These are phyloP conservation scores for Syngnathoides biaculeatus DNA, from an alignment of 2,113 vertebrate species.

Conservation along the genomic window DNA sequence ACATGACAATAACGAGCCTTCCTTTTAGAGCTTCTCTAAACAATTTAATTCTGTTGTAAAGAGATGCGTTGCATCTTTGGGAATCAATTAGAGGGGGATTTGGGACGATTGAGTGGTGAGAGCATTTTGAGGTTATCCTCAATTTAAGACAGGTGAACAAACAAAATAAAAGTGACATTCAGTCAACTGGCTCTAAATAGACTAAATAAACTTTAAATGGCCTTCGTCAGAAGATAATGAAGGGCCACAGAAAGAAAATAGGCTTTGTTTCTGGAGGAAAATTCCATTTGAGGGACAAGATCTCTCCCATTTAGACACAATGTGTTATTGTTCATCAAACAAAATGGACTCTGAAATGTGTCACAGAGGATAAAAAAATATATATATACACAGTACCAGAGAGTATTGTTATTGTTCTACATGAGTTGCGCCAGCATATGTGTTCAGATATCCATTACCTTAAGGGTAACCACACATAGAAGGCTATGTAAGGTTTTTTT, in stretches of 20 bases:
- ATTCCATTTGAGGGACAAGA: conserved; percentile 28
- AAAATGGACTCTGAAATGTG: not conserved
- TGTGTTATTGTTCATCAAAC: conserved; percentile 34
- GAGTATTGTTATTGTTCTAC: no score
- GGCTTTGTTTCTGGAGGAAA: conserved; percentile 28
- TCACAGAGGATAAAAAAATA: no score
- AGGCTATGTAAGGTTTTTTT: no score
- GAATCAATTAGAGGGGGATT: no score
- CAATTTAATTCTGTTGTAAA: not conserved
- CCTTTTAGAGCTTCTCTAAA: not conserved
- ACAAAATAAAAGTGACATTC: conserved; percentile 44
- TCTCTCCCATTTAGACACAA: conserved; percentile 18
- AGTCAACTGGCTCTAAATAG: conserved; percentile 25
- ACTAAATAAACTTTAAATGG: no score
- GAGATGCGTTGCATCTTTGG: not conserved
- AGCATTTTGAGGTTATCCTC: conserved; percentile 16
- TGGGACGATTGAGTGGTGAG: no score
- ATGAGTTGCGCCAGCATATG: no score
- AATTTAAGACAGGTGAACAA: conserved; percentile 40
- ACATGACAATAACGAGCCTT: conserved; percentile 3
- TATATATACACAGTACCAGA: no score
- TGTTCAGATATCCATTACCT: no score
- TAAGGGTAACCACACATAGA: no score
- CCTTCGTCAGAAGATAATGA: conserved; percentile 21
- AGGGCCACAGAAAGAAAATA: conserved; percentile 30